Conservation (phyloP, 92 coral and sea anemone species). For the Pocillopora grandis region DNA sequence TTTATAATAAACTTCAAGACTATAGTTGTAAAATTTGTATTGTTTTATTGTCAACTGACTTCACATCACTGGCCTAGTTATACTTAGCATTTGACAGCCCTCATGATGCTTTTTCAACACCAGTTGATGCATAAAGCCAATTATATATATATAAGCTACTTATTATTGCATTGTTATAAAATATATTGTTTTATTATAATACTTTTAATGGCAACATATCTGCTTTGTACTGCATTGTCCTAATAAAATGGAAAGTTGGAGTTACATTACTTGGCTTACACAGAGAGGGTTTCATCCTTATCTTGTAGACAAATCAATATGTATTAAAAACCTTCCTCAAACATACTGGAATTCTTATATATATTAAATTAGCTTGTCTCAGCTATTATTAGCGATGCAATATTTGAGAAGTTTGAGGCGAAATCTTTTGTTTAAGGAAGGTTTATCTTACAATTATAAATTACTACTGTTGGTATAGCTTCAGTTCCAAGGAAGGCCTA, state of each 20-base stretch:
- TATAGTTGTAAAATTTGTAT: conserved; percentile 1
- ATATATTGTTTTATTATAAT: neutral
- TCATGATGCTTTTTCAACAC: neutral
- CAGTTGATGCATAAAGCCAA: neutral
- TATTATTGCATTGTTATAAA: neutral
- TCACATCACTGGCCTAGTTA: conserved; percentile 6
- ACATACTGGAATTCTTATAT: no score
- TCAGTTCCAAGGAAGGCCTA: neutral
- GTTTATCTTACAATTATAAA: neutral
- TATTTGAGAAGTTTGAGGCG: no score
- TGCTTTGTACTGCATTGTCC: no score
- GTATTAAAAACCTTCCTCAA: no score
- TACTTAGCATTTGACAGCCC: neutral
- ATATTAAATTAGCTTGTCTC: no score
- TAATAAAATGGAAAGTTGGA: no score
- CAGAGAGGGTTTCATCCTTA: no score
- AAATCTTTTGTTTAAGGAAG: no score
- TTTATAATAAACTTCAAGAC: conserved; percentile 5
- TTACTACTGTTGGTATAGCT: neutral
- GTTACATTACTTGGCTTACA: no score
- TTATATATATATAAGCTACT: neutral
- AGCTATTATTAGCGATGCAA: no score
- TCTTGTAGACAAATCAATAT: no score
- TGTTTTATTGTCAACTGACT: neutral
- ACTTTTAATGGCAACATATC: neutral